These are phyloP conservation scores for Drosophila demipolita DNA, from an alignment of 2,888 invertebrate species.

Conservation along the genomic window DNA sequence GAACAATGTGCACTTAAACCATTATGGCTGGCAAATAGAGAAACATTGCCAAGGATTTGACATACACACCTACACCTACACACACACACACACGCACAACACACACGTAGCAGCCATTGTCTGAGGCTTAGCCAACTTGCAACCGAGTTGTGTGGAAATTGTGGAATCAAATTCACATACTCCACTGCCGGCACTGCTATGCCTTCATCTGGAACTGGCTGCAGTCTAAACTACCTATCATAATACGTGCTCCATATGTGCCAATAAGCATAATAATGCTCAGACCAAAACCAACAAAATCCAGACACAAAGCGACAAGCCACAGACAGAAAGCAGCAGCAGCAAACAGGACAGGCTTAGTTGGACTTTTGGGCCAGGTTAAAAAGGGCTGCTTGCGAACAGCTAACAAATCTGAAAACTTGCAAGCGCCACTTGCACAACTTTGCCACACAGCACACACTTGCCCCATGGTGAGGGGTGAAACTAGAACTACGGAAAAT, in stretches of 20 bases:
- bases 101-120: slow-evolving; percentile 37
- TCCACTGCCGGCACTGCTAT: background rate
- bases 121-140: slow-evolving; percentile 36
- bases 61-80: background rate
- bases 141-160: slow-evolving; percentile 26
- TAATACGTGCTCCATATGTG: slow-evolving; percentile 77
- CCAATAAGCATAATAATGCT: slow-evolving; percentile 75
- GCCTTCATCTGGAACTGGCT: background rate
- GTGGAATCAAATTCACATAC: slow-evolving; percentile 12
- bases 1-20: slow-evolving; percentile 9
- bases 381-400: slow-evolving; percentile 31
- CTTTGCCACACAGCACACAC: slow-evolving; percentile 34
- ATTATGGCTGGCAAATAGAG: slow-evolving; percentile 37
- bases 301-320: slow-evolving; percentile 29
- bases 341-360: slow-evolving; percentile 24
- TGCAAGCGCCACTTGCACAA: slow-evolving; percentile 60
- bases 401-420: slow-evolving; percentile 63
- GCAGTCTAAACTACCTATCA: slow-evolving; percentile 64
- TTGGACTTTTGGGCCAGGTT: slow-evolving; percentile 33
- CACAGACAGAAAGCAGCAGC: slow-evolving; percentile 27
- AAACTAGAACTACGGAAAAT: slow-evolving; percentile 68
- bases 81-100: slow-evolving; percentile 37
- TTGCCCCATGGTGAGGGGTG: slow-evolving; percentile 10
- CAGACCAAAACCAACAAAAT: slow-evolving; percentile 48
- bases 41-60: slow-evolving; percentile 40